Percentiles rank a stretch among this genome's conserved stretches.
Conservation (phyloP, 2,888 invertebrate genomes). For the Antheraea yamamai region DNA sequence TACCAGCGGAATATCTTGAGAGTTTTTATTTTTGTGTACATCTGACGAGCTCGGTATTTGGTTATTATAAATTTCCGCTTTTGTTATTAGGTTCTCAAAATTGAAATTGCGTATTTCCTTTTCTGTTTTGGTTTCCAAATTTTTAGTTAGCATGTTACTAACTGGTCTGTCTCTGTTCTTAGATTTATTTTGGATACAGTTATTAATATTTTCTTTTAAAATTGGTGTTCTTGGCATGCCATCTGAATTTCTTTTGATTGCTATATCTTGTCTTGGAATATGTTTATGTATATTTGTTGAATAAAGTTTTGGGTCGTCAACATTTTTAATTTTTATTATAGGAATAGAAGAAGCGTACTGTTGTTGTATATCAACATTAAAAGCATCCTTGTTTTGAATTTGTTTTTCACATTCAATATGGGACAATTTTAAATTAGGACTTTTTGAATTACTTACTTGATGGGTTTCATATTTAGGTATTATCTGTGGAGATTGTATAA, state of each 20-base stretch:
- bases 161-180: conserved; percentile 56
- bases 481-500: conserved; percentile 39
- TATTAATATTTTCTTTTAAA: conserved; percentile 62
- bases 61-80: conserved; percentile 76
- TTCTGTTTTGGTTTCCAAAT: conserved; percentile 53
- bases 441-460: conserved; percentile 50
- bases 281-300: conserved; percentile 52
- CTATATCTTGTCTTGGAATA: conserved; percentile 53
- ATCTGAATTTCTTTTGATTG: conserved; percentile 63
- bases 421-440: conserved; percentile 47
- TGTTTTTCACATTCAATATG: conserved; percentile 55
- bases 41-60: conserved; percentile 71
- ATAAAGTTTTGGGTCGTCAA: conserved; percentile 60
- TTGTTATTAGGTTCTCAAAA: conserved; percentile 78
- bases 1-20: conserved; percentile 49
- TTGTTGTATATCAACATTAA: conserved; percentile 47
- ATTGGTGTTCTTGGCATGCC: conserved; percentile 58
- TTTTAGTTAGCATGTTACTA: conserved; percentile 43
- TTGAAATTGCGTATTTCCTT: conserved; percentile 70
- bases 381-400: conserved; percentile 46
- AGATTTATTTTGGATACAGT: conserved; percentile 48
- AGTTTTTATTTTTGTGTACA: conserved; percentile 66
- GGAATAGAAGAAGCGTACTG: conserved; percentile 56
- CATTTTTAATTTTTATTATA: conserved; percentile 67
- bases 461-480: conserved; percentile 56